Evolutionary conservation across 2,797 vertebrate species (phyloP).

Genomic region (Urophycis tenuis): DNA sequence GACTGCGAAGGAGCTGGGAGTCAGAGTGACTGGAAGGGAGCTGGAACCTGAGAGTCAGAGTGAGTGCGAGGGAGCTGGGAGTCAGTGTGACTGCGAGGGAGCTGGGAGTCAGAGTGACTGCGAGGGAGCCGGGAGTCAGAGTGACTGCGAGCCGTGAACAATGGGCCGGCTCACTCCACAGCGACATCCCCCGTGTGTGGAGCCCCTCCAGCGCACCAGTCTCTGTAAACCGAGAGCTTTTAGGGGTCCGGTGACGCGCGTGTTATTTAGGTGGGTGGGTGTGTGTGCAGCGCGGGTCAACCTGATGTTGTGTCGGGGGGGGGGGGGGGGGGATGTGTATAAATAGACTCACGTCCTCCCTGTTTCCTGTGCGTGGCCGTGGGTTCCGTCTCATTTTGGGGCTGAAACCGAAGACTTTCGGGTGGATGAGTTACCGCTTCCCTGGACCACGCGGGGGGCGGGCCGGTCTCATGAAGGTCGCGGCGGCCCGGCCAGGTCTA

Average conservation of each 20-base stretch:
- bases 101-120: too few relatives aligned
- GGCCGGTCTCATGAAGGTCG: not conserved
- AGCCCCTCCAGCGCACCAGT: too few relatives aligned
- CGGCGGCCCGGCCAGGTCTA: not conserved
- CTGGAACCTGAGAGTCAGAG: too few relatives aligned
- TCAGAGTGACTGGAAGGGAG: too few relatives aligned
- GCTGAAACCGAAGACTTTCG: not conserved
- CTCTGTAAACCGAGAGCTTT: slow-evolving; percentile 11
- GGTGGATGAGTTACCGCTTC: not conserved
- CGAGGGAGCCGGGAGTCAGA: too few relatives aligned
- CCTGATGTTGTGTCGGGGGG: too few relatives aligned
- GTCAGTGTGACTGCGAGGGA: too few relatives aligned
- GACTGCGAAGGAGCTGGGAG: too few relatives aligned
- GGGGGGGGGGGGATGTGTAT: not conserved
- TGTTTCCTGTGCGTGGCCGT: not conserved
- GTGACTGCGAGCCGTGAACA: slow-evolving; percentile 40
- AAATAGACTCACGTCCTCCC: not conserved
- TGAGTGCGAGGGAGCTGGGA: too few relatives aligned
- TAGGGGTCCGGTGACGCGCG: not conserved
- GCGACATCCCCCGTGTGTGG: slow-evolving; percentile 22
- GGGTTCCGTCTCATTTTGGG: not conserved
- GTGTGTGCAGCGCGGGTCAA: not conserved
- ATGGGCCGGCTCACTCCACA: slow-evolving; percentile 46
- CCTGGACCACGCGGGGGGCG: too few relatives aligned
- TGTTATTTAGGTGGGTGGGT: not conserved